phyloP scores from a whole-genome alignment of 1,140 invertebrate genomes.

The Trypoxylus dichotomus region DNA sequence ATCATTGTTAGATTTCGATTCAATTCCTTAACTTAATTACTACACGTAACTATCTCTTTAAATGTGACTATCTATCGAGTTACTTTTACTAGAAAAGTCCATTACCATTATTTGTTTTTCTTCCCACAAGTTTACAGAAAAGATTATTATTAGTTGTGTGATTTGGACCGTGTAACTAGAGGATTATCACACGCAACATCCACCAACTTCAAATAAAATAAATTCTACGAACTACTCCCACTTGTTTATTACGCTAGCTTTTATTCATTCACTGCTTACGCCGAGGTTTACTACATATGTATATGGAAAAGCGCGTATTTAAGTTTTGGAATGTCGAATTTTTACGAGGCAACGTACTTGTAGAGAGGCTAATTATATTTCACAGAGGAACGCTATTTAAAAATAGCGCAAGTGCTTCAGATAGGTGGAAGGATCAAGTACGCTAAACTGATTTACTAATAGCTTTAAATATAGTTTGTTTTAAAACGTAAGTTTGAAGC shows the following conservation, averaged over 20 bases:
- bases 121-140: neutral
- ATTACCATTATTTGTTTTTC: neutral
- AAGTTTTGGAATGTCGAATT: neutral
- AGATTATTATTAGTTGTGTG: neutral
- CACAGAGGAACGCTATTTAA: neutral
- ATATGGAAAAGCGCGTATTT: neutral
- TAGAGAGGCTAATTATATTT: neutral
- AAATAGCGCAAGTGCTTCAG: neutral
- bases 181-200: neutral
- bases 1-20: neutral
- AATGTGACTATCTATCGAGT: neutral
- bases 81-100: neutral
- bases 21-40: neutral
- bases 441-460: neutral
- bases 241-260: neutral
- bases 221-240: slow-evolving; percentile 14
- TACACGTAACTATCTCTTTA: neutral
- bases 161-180: slow-evolving; percentile 13
- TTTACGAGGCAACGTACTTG: neutral
- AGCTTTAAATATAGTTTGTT: slow-evolving; percentile 1
- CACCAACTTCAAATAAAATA: neutral
- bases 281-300: neutral
- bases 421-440: slow-evolving; percentile 12
- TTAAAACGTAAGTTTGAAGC: neutral
- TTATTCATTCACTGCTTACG: neutral